A percentile compares a stretch with the other conserved stretches of the same genome.
Evolutionary conservation across 2,797 vertebrate species (phyloP).

Genomic region (Channallabes apus): DNA sequence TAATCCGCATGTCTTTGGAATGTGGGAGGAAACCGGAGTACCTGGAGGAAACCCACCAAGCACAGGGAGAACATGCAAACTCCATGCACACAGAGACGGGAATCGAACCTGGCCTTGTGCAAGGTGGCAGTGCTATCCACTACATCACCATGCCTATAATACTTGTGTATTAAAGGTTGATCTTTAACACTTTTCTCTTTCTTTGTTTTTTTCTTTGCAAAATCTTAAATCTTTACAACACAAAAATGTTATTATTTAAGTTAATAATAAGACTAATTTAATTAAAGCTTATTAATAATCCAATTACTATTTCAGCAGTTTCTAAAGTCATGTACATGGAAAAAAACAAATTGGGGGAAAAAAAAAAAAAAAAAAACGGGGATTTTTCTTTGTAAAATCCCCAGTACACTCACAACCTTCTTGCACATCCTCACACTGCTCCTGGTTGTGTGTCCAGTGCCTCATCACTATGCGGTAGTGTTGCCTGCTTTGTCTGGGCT

Average conservation of each 20-base stretch:
- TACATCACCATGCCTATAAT: too few relatives aligned
- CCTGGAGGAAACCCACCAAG: too few relatives aligned
- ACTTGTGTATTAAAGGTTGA: neutral
- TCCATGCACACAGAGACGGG: too few relatives aligned
- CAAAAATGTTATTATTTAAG: neutral
- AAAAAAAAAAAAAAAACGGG: too few relatives aligned
- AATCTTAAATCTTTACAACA: neutral
- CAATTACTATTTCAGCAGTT: neutral
- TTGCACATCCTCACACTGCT: slow-evolving; percentile 26
- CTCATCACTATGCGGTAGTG: slow-evolving; percentile 57
- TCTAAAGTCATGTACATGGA: neutral
- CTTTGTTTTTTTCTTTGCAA: neutral
- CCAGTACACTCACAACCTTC: slow-evolving; percentile 38
- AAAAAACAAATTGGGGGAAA: too few relatives aligned
- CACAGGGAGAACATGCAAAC: too few relatives aligned
- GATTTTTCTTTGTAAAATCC: slow-evolving; percentile 49
- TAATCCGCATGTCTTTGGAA: too few relatives aligned
- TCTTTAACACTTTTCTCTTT: neutral
- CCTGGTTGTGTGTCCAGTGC: slow-evolving; percentile 52
- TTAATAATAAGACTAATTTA: neutral
- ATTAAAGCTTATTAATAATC: neutral
- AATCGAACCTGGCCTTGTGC: too few relatives aligned
- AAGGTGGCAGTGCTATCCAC: too few relatives aligned
- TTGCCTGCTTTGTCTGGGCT: slow-evolving; percentile 42
- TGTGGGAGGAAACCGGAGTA: too few relatives aligned